phyloP scores from a whole-genome alignment of 2,888 invertebrate genomes.

The Idaea dimidiata region DNA sequence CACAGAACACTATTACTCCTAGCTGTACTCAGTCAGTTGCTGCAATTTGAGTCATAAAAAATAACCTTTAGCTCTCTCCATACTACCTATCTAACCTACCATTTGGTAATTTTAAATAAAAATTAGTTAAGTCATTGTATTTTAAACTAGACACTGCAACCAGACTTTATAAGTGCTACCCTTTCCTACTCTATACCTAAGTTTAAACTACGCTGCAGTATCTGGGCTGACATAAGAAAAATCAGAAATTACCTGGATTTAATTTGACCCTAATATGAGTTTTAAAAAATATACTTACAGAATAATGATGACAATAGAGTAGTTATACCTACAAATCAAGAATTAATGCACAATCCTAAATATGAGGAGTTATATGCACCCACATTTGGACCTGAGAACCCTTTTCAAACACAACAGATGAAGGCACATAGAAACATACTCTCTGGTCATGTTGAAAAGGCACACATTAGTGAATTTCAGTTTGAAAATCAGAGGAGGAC shows the following conservation, averaged over 20 bases:
- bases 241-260: too few relatives aligned
- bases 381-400: constrained; percentile 94
- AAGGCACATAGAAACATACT: constrained; percentile 93
- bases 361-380: constrained; percentile 97
- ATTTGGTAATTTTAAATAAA: too few relatives aligned
- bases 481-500: constrained; percentile 98
- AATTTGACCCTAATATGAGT: too few relatives aligned
- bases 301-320: constrained; percentile 85
- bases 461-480: constrained; percentile 97
- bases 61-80: not conserved
- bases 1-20: too few relatives aligned
- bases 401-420: constrained; percentile 94
- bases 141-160: too few relatives aligned
- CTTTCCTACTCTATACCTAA: too few relatives aligned
- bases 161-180: too few relatives aligned
- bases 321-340: constrained; percentile 90
- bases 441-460: constrained; percentile 96
- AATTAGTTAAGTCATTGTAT: too few relatives aligned
- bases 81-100: not conserved
- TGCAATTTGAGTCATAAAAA: not conserved
- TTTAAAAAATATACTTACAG: constrained; percentile 72
- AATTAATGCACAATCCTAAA: constrained; percentile 94
- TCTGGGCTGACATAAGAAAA: too few relatives aligned
- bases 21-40: not conserved
- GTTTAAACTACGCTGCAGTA: too few relatives aligned